Base-by-base conservation (phyloP, 2,113 vertebrate genomes). In the Cichladusa arquata region DNA sequence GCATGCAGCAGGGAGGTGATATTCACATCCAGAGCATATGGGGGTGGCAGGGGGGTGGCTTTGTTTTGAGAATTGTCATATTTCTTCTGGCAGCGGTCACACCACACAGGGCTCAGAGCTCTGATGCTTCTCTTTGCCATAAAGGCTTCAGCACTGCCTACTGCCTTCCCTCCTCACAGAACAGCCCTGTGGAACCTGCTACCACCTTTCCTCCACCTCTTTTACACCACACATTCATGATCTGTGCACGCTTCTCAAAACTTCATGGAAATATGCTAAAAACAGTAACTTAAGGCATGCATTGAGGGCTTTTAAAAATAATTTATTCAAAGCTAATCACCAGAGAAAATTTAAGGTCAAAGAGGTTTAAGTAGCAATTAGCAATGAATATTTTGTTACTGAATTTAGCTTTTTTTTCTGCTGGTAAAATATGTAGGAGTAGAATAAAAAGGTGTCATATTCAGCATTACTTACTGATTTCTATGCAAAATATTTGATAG, bases 351-450 rank as follows among this genome's bases (percentile, higher is more conserved):
- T 33, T 51, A 77, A 86, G 88, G 76, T 45, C 56, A 66, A 8
- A 19, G 3, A 66, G 38, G 45, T 77, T 93, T 72, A 93, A 86
- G 56, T 29, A 47, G 6, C 42, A 91, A 90, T 65, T 83, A 92
- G 38, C 48, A 83, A 54, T 18, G 8, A 82, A 42, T 86, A 54
- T 78, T 91, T 88, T 64, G 38, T 57, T 64, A 44, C 73, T 40
- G 44, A 84, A 91, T 73, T 60, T 51, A 77, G 12, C 8, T 40
- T 31, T 51, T 33, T 86, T 36, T 38, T 29, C 42, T 44, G 20
- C 71, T 70, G 71, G 42, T 42, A 78, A 78, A 86, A 69, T 28
- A 70, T 8, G 54, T 53, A 92, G 54, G 50, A 83, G 34, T 20
- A 34, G 36, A 34, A 42, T 47, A 74, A 65, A 93, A 70, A 70